phyloP scores from a whole-genome alignment of 2,888 invertebrate genomes.

The Clepsis dumicolana region DNA sequence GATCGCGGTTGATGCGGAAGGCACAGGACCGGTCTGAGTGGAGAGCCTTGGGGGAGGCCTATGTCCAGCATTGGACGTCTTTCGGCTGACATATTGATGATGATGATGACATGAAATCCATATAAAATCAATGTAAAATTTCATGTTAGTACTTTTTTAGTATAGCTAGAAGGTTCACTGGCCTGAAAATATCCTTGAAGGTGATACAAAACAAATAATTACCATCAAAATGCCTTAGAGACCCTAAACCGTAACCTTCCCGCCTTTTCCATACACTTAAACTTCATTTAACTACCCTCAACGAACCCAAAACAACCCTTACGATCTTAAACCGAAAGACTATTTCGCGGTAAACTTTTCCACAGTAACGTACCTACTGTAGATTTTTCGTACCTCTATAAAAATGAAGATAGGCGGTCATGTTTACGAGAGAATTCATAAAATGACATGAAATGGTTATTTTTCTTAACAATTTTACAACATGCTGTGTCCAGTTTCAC shows the following conservation, averaged over 20 bases:
- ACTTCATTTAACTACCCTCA: constrained; percentile 18
- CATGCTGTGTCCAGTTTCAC: constrained; percentile 20
- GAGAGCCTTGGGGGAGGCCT: too few relatives aligned
- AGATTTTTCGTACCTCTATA: constrained; percentile 36
- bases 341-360: not conserved
- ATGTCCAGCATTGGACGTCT: too few relatives aligned
- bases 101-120: too few relatives aligned
- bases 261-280: constrained; percentile 24
- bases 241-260: constrained; percentile 24
- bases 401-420: constrained; percentile 37
- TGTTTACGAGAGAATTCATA: constrained; percentile 39
- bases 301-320: not conserved
- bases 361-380: constrained; percentile 12
- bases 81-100: too few relatives aligned
- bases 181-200: constrained; percentile 15
- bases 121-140: too few relatives aligned
- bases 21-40: too few relatives aligned
- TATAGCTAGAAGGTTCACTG: not conserved
- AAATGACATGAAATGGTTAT: constrained; percentile 37
- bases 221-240: constrained; percentile 34
- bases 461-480: constrained; percentile 37
- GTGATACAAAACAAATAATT: constrained; percentile 30
- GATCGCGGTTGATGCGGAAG: too few relatives aligned
- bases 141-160: too few relatives aligned
- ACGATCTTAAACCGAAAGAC: not conserved